phyloP scores from a whole-genome alignment of 2,888 invertebrate species.

The Tipula confusa region DNA sequence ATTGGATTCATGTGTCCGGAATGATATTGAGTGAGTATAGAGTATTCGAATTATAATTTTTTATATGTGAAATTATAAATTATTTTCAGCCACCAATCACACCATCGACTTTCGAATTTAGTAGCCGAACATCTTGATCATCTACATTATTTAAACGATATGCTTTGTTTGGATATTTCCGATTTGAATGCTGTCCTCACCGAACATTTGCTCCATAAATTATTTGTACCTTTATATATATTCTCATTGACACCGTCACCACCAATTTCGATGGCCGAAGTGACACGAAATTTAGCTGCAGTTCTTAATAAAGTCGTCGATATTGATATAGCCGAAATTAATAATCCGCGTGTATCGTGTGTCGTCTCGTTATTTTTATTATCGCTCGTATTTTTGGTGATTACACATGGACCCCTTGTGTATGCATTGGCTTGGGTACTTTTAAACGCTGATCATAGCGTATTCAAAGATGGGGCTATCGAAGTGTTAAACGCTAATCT shows the following conservation, averaged over 20 bases:
- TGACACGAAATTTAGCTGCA: slow-evolving; percentile 61
- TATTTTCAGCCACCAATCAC: slow-evolving; percentile 76
- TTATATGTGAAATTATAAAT: slow-evolving; percentile 31
- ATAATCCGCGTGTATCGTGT: slow-evolving; percentile 74
- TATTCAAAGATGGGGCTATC: slow-evolving; percentile 65
- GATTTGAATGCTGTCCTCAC: slow-evolving; percentile 90
- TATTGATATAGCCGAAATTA: slow-evolving; percentile 56
- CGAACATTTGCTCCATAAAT: slow-evolving; percentile 87
- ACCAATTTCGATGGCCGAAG: slow-evolving; percentile 54
- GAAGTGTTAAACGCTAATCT: slow-evolving; percentile 63
- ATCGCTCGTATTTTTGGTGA: slow-evolving; percentile 92
- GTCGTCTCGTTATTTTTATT: slow-evolving; percentile 87
- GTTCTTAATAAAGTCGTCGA: slow-evolving; percentile 58
- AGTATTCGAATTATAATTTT: background rate
- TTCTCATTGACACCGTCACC: slow-evolving; percentile 70
- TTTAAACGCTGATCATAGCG: slow-evolving; percentile 72
- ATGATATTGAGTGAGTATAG: slow-evolving; percentile 83
- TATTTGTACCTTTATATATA: slow-evolving; percentile 90
- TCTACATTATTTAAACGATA: slow-evolving; percentile 95
- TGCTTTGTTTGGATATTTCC: slow-evolving; percentile 84
- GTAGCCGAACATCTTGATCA: slow-evolving; percentile 97
- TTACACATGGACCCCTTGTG: slow-evolving; percentile 86
- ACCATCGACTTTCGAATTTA: slow-evolving; percentile 84
- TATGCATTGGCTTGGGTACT: slow-evolving; percentile 87
- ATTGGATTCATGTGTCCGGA: slow-evolving; percentile 88